Conservation (phyloP, 2,797 vertebrate species). For the Stomatorhinus walkeri region DNA sequence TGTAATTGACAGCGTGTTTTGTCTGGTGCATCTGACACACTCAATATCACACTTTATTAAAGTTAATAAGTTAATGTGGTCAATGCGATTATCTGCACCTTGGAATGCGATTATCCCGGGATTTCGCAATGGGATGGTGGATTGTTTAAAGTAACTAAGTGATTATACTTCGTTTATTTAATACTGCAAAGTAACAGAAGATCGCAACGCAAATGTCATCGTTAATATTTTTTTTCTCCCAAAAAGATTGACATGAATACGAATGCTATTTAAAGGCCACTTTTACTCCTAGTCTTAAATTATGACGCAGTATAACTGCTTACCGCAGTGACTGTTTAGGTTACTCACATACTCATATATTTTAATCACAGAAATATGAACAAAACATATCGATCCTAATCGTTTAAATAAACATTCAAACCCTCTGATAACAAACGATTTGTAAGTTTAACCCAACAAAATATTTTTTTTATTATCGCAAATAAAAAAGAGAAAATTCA, state of each 20-base stretch:
- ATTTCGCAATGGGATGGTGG: conserved; percentile 23
- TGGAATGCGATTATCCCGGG: conserved; percentile 30
- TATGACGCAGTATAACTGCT: background rate
- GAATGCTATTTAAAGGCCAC: background rate
- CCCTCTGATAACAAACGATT: background rate
- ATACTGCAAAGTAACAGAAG: background rate
- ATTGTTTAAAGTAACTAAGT: conserved; percentile 24
- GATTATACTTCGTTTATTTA: background rate
- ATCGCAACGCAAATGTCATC: background rate
- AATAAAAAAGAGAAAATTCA: background rate
- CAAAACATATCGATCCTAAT: background rate
- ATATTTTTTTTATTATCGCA: background rate
- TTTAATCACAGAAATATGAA: background rate
- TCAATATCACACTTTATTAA: conserved; percentile 21
- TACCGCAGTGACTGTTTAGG: background rate
- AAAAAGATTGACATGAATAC: background rate
- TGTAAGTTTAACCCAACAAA: background rate
- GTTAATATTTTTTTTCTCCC: background rate
- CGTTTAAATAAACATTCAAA: background rate
- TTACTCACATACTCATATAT: background rate
- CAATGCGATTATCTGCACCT: conserved; percentile 35
- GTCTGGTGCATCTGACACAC: conserved; percentile 17
- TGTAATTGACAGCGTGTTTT: conserved; percentile 23
- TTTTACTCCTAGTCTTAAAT: conserved; percentile 19
- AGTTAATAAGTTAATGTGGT: conserved; percentile 31